Base-by-base conservation (phyloP, 64 coral and sea anemone species). In the Pocillopora verrucosa region DNA sequence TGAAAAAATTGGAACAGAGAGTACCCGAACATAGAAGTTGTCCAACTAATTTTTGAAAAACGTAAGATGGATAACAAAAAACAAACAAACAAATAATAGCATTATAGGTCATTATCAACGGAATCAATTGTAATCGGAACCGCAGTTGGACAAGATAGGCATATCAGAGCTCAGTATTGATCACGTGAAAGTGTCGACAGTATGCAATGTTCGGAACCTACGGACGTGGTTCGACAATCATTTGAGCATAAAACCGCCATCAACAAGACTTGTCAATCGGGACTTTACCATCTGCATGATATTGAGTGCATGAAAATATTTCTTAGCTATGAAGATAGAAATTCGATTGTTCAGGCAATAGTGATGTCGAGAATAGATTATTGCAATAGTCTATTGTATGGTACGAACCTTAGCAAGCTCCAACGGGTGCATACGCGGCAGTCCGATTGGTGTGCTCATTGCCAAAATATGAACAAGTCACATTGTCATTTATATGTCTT, bases 211-310 rank as follows among this genome's bases (percentile, higher is more conserved):
- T 51, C 78, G 14, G 60, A 80, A 80, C 22, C 78, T 80, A 11
- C 0, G 78, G 60, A 17, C 79, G 45, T 81, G 79, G 38, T 81
- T 81, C 26, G 4, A 80, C 59, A 80, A 80, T 4, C 15, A 65
- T 65, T 13, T 65, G 63, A 65, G 63, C 63, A 65, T 65, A 77
- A 77, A n/a, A 77, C 75, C 17, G 75, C 75, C 16, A 77, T 77
- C 30, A 77, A 77, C 45, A 77, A 77, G 75, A 77, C 75, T 16
- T 77, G 75, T 56, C 75, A 77, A 77, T 36, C 75, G 16, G 75
- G 16, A 30, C 16, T 77, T 56, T 77, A 77, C 30, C 75, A 77
- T 56, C 45, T 26, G 14, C 11, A 77, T 26, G n/a, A 77, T 77
- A 77, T 77, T 77, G 16, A 20, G 75, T 20, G 75, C 75, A 26